phyloP scores from a whole-genome alignment of 2,888 invertebrate species.

The Corbicula japonica region DNA sequence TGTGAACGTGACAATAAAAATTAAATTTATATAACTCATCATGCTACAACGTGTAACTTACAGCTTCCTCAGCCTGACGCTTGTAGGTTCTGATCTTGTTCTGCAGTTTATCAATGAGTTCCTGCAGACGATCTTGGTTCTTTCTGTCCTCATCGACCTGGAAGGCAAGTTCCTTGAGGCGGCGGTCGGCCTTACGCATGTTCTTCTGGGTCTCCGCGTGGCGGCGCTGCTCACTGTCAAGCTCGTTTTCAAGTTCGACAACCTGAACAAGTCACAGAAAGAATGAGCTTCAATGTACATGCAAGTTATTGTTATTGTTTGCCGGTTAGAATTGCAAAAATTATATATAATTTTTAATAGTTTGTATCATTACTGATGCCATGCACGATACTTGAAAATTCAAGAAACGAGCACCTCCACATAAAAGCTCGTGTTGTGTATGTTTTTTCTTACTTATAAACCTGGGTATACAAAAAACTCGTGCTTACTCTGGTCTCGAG shows the following conservation, averaged over 20 bases:
- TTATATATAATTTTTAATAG: too few relatives aligned
- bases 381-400: too few relatives aligned
- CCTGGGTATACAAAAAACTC: too few relatives aligned
- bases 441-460: too few relatives aligned
- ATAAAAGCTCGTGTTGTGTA: too few relatives aligned
- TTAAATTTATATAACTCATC: too few relatives aligned
- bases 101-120: constrained; percentile 98
- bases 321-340: too few relatives aligned
- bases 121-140: constrained; percentile 99
- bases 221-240: constrained; percentile 99
- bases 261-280: too few relatives aligned
- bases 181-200: constrained; percentile 97
- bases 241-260: constrained; percentile 90
- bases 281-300: too few relatives aligned
- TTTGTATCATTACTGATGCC: too few relatives aligned
- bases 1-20: not conserved
- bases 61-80: constrained; percentile 99
- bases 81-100: constrained; percentile 99
- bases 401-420: too few relatives aligned
- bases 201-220: constrained; percentile 99
- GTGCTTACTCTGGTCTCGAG: constrained; percentile 92
- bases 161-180: constrained; percentile 97
- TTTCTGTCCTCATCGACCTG: constrained; percentile 98
- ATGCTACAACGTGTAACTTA: constrained; percentile 82
- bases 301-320: too few relatives aligned